Conservation (phyloP, 2,113 vertebrate genomes). For the Ameiurus melas region DNA sequence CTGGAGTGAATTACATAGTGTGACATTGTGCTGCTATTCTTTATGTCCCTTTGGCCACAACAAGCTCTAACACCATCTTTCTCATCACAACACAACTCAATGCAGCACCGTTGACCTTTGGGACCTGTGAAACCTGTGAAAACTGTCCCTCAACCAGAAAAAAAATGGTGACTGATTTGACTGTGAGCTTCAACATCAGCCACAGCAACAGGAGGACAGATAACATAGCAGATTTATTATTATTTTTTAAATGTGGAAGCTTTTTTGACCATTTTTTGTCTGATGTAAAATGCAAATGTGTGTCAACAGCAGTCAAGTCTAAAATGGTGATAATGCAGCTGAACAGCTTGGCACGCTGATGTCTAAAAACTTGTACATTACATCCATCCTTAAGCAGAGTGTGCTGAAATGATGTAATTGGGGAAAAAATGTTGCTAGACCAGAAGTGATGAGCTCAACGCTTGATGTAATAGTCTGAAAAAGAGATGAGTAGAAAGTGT, state of each 20-base stretch:
- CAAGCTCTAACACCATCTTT: constrained; percentile 11
- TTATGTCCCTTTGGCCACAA: constrained; percentile 2
- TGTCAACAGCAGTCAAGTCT: neutral
- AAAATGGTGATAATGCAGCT: neutral
- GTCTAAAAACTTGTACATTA: constrained; percentile 16
- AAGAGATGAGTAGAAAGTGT: neutral
- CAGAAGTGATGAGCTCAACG: constrained; percentile 3
- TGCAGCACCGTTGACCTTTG: constrained; percentile 5
- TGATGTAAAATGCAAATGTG: neutral
- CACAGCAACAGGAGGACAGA: neutral
- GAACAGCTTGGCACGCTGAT: neutral
- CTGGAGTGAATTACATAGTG: constrained; percentile 18
- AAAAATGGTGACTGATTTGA: neutral
- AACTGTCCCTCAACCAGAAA: neutral
- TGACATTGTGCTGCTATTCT: constrained; percentile 25
- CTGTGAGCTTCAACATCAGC: neutral
- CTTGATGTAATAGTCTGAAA: neutral
- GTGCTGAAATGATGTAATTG: constrained; percentile 27
- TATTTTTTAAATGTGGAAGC: neutral
- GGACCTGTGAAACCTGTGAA: neutral
- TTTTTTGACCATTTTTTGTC: neutral
- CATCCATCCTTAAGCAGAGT: constrained; percentile 16
- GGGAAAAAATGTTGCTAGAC: neutral
- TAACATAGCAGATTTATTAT: neutral
- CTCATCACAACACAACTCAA: constrained; percentile 17